Evolutionary conservation across 2,888 invertebrate genomes (phyloP).

Genomic region (Boloria selene): DNA sequence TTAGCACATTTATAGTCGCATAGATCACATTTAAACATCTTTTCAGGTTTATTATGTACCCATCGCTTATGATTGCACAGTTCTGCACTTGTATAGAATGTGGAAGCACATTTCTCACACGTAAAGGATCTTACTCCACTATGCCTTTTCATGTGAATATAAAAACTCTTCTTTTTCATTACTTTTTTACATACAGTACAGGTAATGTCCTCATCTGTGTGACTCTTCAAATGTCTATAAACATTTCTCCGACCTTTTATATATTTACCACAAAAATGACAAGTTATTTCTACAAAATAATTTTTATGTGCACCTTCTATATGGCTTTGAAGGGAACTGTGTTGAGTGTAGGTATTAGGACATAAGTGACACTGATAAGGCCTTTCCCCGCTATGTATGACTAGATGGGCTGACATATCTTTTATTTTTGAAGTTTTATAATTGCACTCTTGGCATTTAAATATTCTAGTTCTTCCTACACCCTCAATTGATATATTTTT

Average conservation of each 20-base stretch:
- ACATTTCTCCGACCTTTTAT: constrained; percentile 55
- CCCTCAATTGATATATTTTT: constrained; percentile 52
- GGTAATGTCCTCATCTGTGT: constrained; percentile 44
- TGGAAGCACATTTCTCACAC: constrained; percentile 64
- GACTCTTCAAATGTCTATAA: constrained; percentile 57
- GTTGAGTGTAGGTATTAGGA: constrained; percentile 56
- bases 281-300: constrained; percentile 54
- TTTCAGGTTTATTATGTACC: constrained; percentile 51
- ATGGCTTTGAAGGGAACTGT: constrained; percentile 57
- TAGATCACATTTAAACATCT: constrained; percentile 53
- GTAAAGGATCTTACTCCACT: constrained; percentile 56
- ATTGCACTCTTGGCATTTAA: constrained; percentile 57
- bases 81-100: constrained; percentile 61
- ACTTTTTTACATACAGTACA: constrained; percentile 57
- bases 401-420: constrained; percentile 56
- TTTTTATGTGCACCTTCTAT: constrained; percentile 57
- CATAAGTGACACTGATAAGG: constrained; percentile 61
- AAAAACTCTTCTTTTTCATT: constrained; percentile 49
- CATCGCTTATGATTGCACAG: constrained; percentile 59
- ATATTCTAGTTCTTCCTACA: constrained; percentile 52
- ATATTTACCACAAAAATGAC: constrained; percentile 64
- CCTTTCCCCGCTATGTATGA: constrained; percentile 60
- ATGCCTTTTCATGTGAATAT: constrained; percentile 61
- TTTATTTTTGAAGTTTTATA: constrained; percentile 56
- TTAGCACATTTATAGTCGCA: constrained; percentile 56